Evolutionary conservation across 2,113 vertebrate genomes (phyloP), one percentile per base, ranked within the genome.

Genomic region (Psettodes erumei): DNA sequence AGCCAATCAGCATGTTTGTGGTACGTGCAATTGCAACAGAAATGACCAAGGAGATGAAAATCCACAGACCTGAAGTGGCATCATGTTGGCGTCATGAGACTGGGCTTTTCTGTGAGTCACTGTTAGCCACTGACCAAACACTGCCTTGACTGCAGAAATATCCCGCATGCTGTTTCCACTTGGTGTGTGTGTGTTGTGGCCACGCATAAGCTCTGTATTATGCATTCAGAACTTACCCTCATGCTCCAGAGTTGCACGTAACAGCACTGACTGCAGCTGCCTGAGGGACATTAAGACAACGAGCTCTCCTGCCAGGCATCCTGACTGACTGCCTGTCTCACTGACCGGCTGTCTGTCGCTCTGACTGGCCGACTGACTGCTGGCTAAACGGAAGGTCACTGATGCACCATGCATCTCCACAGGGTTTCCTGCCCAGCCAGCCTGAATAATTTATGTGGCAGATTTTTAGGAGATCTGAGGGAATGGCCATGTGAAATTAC

Each of bases 391-490:
- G 79, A 87, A 88, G 88, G 85, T 89, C 85, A 87, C 86, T 75
- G 79, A 84, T 86, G 85, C 32, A 76, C 78, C 53, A 45, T 67
- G 77, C 70, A 61, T 85, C 84, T 77, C 77, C 62, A 73, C 62
- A 65, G 77, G 85, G 85, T 81, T 33, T 77, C 71, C 81, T 87
- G 81, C 77, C 54, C 77, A 72, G 58, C 56, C 51, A 27, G 50
- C 42, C 77, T 93, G 87, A 93, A 92, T 92, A 79, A 90, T 93
- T 92, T 73, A 93, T 86, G 60, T 13, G 33, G 77, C 73, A 51
- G 65, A 88, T 90, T 90, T 91, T 92, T 77, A 69, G 87, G 81
- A 82, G 90, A 89, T 88, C 86, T 84, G 73, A 87, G 88, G 72
- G 81, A 75, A 79, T 47, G 77, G 79, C 73, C 84, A 79, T 63